Evolutionary conservation across 1,140 invertebrate species (phyloP).

Genomic region (Drosophila pandora): DNA sequence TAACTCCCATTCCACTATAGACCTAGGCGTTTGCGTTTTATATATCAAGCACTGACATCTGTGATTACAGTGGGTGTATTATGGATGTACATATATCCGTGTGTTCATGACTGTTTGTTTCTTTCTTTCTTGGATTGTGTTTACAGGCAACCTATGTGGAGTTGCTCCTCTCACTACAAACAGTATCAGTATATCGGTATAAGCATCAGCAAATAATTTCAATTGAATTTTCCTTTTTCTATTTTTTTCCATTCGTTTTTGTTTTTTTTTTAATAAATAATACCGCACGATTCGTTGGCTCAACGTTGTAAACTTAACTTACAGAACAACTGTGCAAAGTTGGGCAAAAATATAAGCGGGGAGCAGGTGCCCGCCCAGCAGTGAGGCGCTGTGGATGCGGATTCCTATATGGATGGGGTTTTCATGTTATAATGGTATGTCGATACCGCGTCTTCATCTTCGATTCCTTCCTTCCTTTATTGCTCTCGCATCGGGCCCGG

Average conservation of each 20-base stretch:
- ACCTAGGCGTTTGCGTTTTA: conserved; percentile 39
- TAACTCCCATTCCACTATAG: conserved; percentile 37
- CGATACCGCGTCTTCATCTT: conserved; percentile 44
- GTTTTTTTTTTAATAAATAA: conserved; percentile 66
- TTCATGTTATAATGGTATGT: conserved; percentile 36
- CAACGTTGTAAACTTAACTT: conserved; percentile 76
- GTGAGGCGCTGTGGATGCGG: conserved; percentile 43
- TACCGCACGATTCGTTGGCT: conserved; percentile 78
- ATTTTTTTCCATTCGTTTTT: conserved; percentile 29
- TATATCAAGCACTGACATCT: conserved; percentile 71
- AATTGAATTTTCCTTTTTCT: conserved; percentile 51
- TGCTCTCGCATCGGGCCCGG: conserved; percentile 10
- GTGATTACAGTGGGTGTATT: conserved; percentile 48
- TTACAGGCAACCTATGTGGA: conserved; percentile 59
- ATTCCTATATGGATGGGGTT: conserved; percentile 3
- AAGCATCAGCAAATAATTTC: conserved; percentile 75
- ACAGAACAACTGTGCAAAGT: conserved; percentile 76
- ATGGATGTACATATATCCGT: conserved; percentile 27
- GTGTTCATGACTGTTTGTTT: not conserved
- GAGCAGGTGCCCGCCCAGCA: conserved; percentile 16
- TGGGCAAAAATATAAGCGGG: conserved; percentile 58
- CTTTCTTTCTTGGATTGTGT: not conserved
- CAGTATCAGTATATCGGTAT: conserved; percentile 28
- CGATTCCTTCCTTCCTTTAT: conserved; percentile 4
- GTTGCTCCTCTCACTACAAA: conserved; percentile 47